Conservation (phyloP, 1,140 invertebrate genomes). For the Zelostemma sp. region DNA sequence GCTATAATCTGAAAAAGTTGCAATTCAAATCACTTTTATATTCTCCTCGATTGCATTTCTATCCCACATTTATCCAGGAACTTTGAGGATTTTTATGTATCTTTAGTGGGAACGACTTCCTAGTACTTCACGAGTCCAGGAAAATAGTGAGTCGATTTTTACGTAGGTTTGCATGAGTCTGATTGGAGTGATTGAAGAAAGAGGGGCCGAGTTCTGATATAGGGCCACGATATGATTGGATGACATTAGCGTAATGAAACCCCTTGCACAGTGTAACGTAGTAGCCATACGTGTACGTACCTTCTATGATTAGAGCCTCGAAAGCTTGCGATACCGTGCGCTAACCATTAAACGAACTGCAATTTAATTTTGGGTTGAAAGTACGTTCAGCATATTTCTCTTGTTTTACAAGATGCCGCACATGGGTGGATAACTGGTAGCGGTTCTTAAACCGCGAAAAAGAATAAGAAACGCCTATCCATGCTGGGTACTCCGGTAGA, state of each 20-base stretch:
- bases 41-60: not conserved
- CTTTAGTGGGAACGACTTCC: slow-evolving; percentile 39
- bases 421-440: slow-evolving; percentile 39
- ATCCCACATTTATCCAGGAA: slow-evolving; percentile 4
- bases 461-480: slow-evolving; percentile 43
- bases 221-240: slow-evolving; percentile 58
- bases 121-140: slow-evolving; percentile 18
- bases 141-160: slow-evolving; percentile 52
- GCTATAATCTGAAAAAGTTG: too few species aligned
- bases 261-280: slow-evolving; percentile 61
- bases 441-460: slow-evolving; percentile 25
- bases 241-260: slow-evolving; percentile 66
- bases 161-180: slow-evolving; percentile 59
- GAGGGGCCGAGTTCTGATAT: slow-evolving; percentile 53
- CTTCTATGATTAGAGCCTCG: slow-evolving; percentile 64
- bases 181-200: slow-evolving; percentile 61
- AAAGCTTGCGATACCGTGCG: slow-evolving; percentile 56
- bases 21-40: slow-evolving; percentile 3
- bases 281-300: slow-evolving; percentile 57
- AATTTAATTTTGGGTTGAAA: slow-evolving; percentile 60
- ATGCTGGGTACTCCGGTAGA: slow-evolving; percentile 12
- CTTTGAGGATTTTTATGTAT: slow-evolving; percentile 26
- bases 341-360: slow-evolving; percentile 57
- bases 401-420: slow-evolving; percentile 22
- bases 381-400: slow-evolving; percentile 37